Evolutionary conservation across 2,113 vertebrate species (phyloP).

Genomic region (Solea senegalensis): DNA sequence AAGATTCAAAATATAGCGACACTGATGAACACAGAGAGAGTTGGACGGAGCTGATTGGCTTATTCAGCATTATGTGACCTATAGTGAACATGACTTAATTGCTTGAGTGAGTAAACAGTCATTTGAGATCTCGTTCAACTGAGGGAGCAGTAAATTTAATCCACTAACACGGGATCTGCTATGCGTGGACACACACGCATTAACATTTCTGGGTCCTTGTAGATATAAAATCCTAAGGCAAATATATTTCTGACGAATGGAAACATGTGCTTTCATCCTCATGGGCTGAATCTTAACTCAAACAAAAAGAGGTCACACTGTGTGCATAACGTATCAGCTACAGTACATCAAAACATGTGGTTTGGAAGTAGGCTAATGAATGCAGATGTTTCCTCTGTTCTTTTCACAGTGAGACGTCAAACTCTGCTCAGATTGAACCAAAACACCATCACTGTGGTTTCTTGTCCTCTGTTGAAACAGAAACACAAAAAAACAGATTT

Average conservation of each 20-base stretch:
- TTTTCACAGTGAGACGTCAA: constrained; percentile 20
- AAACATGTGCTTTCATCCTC: constrained; percentile 19
- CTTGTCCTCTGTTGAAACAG: constrained; percentile 12
- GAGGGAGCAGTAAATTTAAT: no score
- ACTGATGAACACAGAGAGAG: no score
- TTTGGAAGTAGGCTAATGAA: constrained; percentile 63
- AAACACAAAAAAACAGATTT: constrained; percentile 22
- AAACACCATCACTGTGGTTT: constrained; percentile 26
- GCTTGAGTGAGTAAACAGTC: no score
- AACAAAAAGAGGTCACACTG: constrained; percentile 57
- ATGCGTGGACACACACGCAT: background rate
- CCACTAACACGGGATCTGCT: background rate
- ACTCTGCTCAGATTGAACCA: constrained; percentile 16
- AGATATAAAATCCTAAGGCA: no score
- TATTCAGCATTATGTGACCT: no score
- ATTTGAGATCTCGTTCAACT: no score
- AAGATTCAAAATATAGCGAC: no score
- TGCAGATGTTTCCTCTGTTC: constrained; percentile 29
- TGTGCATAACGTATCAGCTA: constrained; percentile 38
- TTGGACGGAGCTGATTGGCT: no score
- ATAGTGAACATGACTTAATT: no score
- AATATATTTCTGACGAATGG: no score
- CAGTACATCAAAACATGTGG: constrained; percentile 49
- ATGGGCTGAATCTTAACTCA: constrained; percentile 31
- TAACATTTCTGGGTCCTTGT: background rate